Evolutionary conservation across 2,797 vertebrate species (phyloP).

Genomic region (Gobio occitaniae): DNA sequence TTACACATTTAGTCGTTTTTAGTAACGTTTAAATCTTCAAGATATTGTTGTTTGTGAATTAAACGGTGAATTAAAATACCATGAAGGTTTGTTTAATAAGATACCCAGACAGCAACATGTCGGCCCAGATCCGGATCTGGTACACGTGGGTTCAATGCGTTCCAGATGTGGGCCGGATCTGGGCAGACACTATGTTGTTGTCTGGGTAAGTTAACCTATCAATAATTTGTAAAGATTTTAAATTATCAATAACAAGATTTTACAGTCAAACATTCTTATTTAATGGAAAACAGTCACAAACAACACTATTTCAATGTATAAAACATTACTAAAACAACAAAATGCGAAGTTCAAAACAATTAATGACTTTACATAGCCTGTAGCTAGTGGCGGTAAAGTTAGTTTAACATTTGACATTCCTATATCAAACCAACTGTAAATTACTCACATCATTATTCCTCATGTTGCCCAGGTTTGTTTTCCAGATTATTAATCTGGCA

Average conservation of each 20-base stretch:
- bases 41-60: neutral
- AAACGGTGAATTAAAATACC: neutral
- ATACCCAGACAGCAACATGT: too few species aligned
- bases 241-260: neutral
- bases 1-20: neutral
- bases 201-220: neutral
- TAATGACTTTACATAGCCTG: neutral
- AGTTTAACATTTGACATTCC: too few species aligned
- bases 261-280: neutral
- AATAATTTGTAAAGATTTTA: neutral
- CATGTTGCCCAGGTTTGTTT: too few species aligned
- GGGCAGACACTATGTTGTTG: too few species aligned
- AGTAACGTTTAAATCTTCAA: neutral
- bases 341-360: neutral
- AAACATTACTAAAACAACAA: neutral
- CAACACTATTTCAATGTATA: neutral
- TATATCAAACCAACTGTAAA: too few species aligned
- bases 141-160: too few species aligned
- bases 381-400: too few species aligned
- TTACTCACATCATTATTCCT: too few species aligned
- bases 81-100: too few species aligned
- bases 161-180: too few species aligned
- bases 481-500: too few species aligned
- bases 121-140: too few species aligned
- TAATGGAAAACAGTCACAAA: neutral